Base-by-base conservation (phyloP, 2,797 vertebrate species). In the Enteromius paludinosus region DNA sequence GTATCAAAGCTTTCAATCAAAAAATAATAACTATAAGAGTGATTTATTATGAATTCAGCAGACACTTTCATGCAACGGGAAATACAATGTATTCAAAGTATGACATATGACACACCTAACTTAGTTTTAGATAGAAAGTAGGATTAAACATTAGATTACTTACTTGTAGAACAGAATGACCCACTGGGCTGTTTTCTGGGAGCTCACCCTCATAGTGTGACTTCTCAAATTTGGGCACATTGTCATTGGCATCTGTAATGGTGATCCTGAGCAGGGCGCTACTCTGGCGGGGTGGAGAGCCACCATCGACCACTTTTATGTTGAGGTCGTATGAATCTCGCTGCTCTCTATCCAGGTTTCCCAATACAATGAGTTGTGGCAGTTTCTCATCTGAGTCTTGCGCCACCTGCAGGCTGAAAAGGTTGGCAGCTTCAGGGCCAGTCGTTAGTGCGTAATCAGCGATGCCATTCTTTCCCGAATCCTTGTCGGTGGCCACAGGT, bases 111-210 rank as follows among this genome's bases (percentile, higher is more conserved):
- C 25, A 61, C 18, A 66, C n/a, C 18, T 33, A 66, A 38, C 33
- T 18, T 72, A 33, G 45, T 52, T 52, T 33, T 33, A 33, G 2
- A 71, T 30, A 3, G 9, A 52, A n/a, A 62, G 20, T 41, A 18
- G 5, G 15, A 28, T 49, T 5, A n/a, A 8, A 43, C 2, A 66
- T 14, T 5, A 56, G 23, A 75, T 64, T 20, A 83, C 93, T 92
- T 74, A 99, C 98, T 97, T 99, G 98, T 64, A 99, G 94, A 75
- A 99, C 96, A 0, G 98, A 98, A 91, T 98, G 96, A n/a, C 98
- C 98, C 62, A 96, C 89, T 0, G 95, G 97, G 85, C 97, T 99
- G 92, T 98, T 99, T 90, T 99, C 98, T 0, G 95, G 95, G 17
- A 99, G 93, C 47, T 97, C 96, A 0, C 96, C 96, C 73, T 99